These are phyloP conservation scores for Gadopsis bispinosus DNA, from an alignment of 2,797 vertebrate species.

Conservation along the genomic window DNA sequence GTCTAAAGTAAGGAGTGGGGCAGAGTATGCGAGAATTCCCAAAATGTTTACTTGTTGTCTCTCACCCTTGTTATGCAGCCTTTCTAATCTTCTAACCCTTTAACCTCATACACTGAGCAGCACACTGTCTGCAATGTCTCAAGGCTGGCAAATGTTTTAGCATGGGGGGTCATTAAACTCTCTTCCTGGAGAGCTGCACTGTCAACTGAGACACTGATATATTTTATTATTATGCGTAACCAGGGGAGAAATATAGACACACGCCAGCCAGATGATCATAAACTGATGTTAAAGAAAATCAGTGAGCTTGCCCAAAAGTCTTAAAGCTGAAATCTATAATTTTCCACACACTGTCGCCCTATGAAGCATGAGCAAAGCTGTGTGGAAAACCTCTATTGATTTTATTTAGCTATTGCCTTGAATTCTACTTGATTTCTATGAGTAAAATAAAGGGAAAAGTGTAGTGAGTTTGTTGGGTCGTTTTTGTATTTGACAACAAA, in stretches of 20 bases:
- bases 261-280: slow-evolving; percentile 1
- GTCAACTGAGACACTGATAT: slow-evolving; percentile 41
- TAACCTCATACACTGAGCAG: slow-evolving; percentile 53
- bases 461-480: not conserved
- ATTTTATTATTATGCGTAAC: slow-evolving; percentile 1
- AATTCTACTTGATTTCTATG: not conserved
- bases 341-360: not conserved
- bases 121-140: slow-evolving; percentile 50
- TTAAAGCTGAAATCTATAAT: not conserved
- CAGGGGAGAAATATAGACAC: not conserved
- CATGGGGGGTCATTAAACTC: slow-evolving; percentile 54
- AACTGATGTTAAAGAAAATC: not conserved
- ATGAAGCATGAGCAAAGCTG: not conserved
- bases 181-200: slow-evolving; percentile 79
- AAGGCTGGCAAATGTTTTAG: slow-evolving; percentile 68
- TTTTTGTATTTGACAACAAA: slow-evolving; percentile 11
- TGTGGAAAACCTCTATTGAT: not conserved
- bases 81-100: slow-evolving; percentile 68
- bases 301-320: not conserved
- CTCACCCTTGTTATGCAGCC: slow-evolving; percentile 79
- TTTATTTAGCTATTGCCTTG: not conserved
- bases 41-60: slow-evolving; percentile 77
- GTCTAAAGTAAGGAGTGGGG: slow-evolving; percentile 79
- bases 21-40: slow-evolving; percentile 70
- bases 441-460: not conserved